Evolutionary conservation across 2,113 vertebrate species (phyloP).

Genomic region (Peucedramus taeniatus): DNA sequence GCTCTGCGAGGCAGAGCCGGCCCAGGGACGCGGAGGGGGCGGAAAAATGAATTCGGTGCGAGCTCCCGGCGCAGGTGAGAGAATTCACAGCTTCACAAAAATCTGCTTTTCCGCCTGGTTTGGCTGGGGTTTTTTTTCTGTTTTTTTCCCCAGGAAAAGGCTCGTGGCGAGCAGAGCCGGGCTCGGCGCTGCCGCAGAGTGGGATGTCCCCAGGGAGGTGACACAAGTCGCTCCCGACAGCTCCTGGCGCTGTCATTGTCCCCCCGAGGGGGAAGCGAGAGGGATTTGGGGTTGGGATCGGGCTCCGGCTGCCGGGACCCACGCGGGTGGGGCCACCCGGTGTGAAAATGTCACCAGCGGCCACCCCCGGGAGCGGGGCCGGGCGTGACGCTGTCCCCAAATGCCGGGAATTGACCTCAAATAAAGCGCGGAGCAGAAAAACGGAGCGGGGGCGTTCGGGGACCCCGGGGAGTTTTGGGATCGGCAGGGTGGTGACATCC

Average conservation of each 20-base stretch:
- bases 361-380: too few species aligned
- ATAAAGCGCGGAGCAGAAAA: not conserved
- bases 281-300: not conserved
- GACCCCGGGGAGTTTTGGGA: not conserved
- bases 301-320: not conserved
- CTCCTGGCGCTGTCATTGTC: not conserved
- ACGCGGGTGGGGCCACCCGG: not conserved
- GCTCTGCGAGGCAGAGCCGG: too few species aligned
- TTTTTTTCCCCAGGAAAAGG: not conserved
- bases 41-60: not conserved
- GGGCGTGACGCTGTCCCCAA: not conserved
- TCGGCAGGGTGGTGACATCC: not conserved
- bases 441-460: fast-evolving
- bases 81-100: not conserved
- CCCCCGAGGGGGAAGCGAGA: not conserved
- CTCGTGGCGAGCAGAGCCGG: not conserved
- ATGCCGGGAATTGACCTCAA: fast-evolving
- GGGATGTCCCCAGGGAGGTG: not conserved
- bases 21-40: not conserved
- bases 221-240: not conserved
- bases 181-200: not conserved
- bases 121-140: not conserved
- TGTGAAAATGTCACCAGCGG: not conserved
- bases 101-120: not conserved
- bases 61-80: not conserved